Conservation (phyloP, 2,797 vertebrate species). For the Alfaro cultratus region DNA sequence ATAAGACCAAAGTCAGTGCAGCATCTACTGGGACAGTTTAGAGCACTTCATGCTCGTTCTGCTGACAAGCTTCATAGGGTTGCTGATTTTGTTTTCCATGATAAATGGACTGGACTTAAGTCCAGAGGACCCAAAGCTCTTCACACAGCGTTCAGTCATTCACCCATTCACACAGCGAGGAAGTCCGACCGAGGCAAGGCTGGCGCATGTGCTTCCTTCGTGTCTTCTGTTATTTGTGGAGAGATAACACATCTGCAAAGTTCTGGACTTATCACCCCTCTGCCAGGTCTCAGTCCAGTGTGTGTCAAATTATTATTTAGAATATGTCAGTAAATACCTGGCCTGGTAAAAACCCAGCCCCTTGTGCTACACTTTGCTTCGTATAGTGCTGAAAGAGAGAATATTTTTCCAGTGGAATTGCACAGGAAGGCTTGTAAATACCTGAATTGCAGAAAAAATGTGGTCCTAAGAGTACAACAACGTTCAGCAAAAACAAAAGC, state of each 20-base stretch:
- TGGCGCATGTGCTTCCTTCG: not conserved
- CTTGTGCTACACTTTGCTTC: too few species aligned
- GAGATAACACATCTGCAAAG: not conserved
- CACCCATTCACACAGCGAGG: too few species aligned
- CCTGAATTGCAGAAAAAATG: not conserved
- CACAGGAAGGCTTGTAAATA: not conserved
- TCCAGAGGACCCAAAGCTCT: too few species aligned
- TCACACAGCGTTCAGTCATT: too few species aligned
- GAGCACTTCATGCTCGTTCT: not conserved
- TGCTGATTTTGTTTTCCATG: not conserved
- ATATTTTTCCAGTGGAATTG: too few species aligned
- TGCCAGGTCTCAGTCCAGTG: not conserved
- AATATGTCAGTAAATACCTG: not conserved
- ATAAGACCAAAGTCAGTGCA: not conserved
- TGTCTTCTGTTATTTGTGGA: not conserved
- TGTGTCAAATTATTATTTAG: not conserved
- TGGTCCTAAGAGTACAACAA: not conserved
- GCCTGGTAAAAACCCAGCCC: too few species aligned
- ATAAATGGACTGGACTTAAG: too few species aligned
- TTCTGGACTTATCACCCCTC: not conserved
- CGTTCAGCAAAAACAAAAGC: not conserved
- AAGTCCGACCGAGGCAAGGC: too few species aligned
- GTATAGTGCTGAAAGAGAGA: too few species aligned
- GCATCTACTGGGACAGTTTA: not conserved
- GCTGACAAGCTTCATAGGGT: not conserved